Evolutionary conservation across 2,797 vertebrate genomes (phyloP), one percentile per base, ranked within the genome.

Genomic region (Eupleurogrammus muticus): DNA sequence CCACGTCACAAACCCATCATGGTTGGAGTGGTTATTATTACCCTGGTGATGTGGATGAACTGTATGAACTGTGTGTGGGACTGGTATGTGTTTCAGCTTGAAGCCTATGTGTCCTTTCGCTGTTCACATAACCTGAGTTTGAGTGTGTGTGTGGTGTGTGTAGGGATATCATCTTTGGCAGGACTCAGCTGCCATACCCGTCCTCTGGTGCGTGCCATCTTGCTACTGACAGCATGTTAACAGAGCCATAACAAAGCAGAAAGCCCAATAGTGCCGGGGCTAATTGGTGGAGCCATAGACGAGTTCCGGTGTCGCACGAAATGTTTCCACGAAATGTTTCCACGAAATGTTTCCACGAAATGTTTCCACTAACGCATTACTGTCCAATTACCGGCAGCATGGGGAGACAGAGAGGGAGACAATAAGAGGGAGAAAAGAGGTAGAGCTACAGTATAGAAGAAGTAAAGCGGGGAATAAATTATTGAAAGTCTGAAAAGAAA

Each of bases 201-300:
- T 75, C 73, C 70, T 78, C 72, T 40, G 71, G 80, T 83, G 58
- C 64, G 9, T 74, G 81, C 71, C 78, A 79, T 81, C 78, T 79
- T 77, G 79, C 75, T 35, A 64, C 76, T 73, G 87, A 83, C 82
- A 78, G 80, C 78, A 66, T 82, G 87, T 87, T 87, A 89, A 88
- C 88, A 84, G 68, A 84, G 78, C 80, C 58, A 65, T 80, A 83
- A 83, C 84, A 82, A 82, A 83, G 84, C 81, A 72, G 81, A 77
- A 61, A 78, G 71, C 80, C 84, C 70, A 83, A 77, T 80, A 79
- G 81, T 55, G 75, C 73, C 11, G n/a, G 50, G 75, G 79, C 85
- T 91, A 91, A 91, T 91, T 91, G 87, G 86, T 55, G 38, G 79
- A 83, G 73, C 75, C 79, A 74, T 70, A 74, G 63, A 87, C 67